Percentiles rank a stretch among this genome's conserved stretches.
These are phyloP conservation scores for Papilio glaucus DNA, from an alignment of 1,140 invertebrate genomes.

Conservation along the genomic window DNA sequence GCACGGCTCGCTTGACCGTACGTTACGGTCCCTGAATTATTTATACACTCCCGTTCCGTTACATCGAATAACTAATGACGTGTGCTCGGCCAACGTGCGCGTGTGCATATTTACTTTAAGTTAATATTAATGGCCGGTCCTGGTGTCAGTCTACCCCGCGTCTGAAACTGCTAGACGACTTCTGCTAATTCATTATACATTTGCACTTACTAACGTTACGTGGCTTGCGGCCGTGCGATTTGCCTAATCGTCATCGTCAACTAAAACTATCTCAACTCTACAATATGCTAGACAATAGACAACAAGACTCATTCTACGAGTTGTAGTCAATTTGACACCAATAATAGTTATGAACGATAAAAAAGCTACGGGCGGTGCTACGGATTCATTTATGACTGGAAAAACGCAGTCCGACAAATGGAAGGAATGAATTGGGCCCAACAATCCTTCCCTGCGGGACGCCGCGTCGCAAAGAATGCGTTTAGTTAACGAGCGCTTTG, in stretches of 20 bases:
- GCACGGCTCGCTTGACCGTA: conserved; percentile 51
- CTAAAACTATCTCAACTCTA: neutral
- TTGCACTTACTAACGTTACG: neutral
- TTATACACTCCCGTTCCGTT: conserved; percentile 73
- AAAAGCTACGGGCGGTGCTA: conserved; percentile 1
- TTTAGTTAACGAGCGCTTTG: conserved; percentile 12
- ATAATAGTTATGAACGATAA: conserved; percentile 8
- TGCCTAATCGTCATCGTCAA: neutral
- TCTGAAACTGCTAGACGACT: conserved; percentile 50
- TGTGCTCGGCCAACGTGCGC: conserved; percentile 50
- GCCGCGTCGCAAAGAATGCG: conserved; percentile 21
- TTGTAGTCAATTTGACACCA: conserved; percentile 16
- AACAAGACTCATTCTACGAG: neutral
- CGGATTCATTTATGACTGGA: conserved; percentile 29
- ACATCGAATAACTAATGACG: conserved; percentile 76
- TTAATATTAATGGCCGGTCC: conserved; percentile 72
- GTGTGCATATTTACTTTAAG: conserved; percentile 67
- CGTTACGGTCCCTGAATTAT: conserved; percentile 71
- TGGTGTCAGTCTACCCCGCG: conserved; percentile 58
- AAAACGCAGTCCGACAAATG: conserved; percentile 27
- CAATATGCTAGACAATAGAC: neutral
- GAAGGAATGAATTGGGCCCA: conserved; percentile 19
- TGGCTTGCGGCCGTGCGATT: neutral
- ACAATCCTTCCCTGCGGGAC: conserved; percentile 28
- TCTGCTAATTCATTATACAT: conserved; percentile 30